These are phyloP conservation scores for Liparis tanakae DNA, from an alignment of 2,797 vertebrate genomes.

Conservation along the genomic window DNA sequence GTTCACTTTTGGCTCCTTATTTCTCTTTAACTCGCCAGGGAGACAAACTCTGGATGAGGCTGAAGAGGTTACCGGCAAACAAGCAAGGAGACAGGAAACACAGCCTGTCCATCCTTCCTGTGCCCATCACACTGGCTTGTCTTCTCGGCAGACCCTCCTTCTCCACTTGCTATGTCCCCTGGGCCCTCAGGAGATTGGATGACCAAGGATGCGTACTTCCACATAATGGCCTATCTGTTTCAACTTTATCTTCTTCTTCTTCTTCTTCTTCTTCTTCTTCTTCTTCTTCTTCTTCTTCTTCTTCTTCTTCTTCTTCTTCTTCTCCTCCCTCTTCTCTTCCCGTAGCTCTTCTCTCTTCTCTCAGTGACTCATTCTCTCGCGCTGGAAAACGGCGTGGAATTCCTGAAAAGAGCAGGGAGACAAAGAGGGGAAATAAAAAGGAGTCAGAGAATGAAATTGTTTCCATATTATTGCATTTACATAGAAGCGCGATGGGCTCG, in stretches of 20 bases:
- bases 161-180: conserved; percentile 52
- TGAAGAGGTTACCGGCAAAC: conserved; percentile 36
- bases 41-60: conserved; percentile 43
- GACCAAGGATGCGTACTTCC: conserved; percentile 49
- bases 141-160: conserved; percentile 50
- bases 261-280: conserved; percentile 48
- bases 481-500: conserved; percentile 45
- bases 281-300: conserved; percentile 34
- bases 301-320: conserved; percentile 22
- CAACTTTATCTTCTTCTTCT: conserved; percentile 23
- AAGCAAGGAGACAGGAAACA: conserved; percentile 48
- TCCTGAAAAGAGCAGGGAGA: conserved; percentile 69
- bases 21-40: conserved; percentile 48
- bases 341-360: conserved; percentile 48
- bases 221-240: conserved; percentile 62
- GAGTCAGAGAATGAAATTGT: conserved; percentile 59
- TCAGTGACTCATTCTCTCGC: conserved; percentile 69
- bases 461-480: conserved; percentile 59
- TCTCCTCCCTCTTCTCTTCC: conserved; percentile 49
- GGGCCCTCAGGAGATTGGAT: conserved; percentile 58
- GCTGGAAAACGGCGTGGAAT: conserved; percentile 51
- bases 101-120: conserved; percentile 60
- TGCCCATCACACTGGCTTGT: conserved; percentile 62
- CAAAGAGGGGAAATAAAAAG: conserved; percentile 48
- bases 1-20: conserved; percentile 49